Base-by-base conservation (phyloP, 2,888 invertebrate species). In the Sminthurinus aureus region DNA sequence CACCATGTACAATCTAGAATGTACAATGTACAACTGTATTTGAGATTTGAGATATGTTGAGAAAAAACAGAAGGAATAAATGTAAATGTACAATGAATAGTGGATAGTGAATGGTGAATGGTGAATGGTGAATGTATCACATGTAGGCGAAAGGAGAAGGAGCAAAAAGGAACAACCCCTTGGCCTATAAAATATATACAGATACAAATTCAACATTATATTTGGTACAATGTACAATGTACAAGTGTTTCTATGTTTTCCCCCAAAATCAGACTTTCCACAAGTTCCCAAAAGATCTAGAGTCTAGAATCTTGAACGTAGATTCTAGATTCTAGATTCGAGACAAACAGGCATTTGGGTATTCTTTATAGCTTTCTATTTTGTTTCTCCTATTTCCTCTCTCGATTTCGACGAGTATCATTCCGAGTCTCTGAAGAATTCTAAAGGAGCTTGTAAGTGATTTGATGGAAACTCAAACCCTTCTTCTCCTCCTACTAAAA, bases 361-460 rank as follows among this genome's bases (percentile, higher is more conserved):
- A 74, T 81, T 81, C 81, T 81, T 81, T 81, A 81, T 81, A 74
- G 81, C 73, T 80, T 73, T 79, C 66, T 79, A 15, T 67, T 79
- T n/a, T 79, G 26, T 79, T 66, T 66, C 38, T 38, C 38, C 38
- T 38, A 1, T 6, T 38, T 38, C 64, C 78, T 64, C 24, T 64
- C 20, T 64, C 64, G 15, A n/a, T 64, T 50, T 75, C 22, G 51
- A 15, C 51, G 80, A 80, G 71, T 73, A 80, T 73, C 73, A 71
- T 52, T 71, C 58, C 26, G 24, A 52, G 80, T 80, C 80, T 80
- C 80, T 80, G 52, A 80, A 73, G 80, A 80, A 80, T 80, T 69
- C 80, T 51, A 52, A 50, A 73, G 73, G 22, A 58, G 73, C 20
- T n/a, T 80, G 80, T 80, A 80, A 80, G 73, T 80, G 80, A 80